These are phyloP conservation scores for Mesembrinibis cayennensis DNA, from an alignment of 2,113 vertebrate genomes.

Conservation along the genomic window DNA sequence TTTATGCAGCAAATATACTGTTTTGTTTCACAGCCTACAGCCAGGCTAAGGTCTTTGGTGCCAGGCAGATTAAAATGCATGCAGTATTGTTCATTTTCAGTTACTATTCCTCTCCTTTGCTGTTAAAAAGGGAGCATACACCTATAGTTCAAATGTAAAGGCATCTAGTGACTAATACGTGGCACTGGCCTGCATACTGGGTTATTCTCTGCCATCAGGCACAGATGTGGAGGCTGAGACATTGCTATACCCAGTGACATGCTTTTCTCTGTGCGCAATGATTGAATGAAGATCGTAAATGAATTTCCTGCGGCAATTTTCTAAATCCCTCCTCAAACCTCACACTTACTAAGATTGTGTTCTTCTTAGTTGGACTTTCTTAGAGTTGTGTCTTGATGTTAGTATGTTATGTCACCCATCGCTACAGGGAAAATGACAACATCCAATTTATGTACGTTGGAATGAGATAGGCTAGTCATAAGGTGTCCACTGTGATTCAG, in stretches of 20 bases:
- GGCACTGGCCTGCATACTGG: not conserved
- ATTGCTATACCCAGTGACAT: not conserved
- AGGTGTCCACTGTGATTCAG: slow-evolving; percentile 3
- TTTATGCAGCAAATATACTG: not conserved
- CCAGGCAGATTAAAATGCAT: not conserved
- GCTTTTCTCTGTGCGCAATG: not conserved
- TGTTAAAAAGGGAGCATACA: not conserved
- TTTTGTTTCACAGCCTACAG: not conserved
- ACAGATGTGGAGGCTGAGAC: not conserved
- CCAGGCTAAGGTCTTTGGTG: not conserved
- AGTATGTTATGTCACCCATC: not conserved
- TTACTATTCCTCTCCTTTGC: not conserved
- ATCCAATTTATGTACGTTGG: not conserved
- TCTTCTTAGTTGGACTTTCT: not conserved
- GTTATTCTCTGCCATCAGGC: not conserved
- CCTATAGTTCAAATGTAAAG: not conserved
- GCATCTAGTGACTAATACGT: not conserved
- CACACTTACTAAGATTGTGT: not conserved
- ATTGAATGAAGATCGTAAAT: not conserved
- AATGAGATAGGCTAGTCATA: not conserved
- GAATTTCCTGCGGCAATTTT: not conserved
- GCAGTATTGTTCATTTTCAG: not conserved
- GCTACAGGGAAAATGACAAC: not conserved
- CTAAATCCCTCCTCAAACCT: not conserved
- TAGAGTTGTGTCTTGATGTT: not conserved